A percentile compares a stretch with the other conserved stretches of the same genome.
Conservation (phyloP, 2,888 invertebrate genomes). For the Isotomurus palustris region DNA sequence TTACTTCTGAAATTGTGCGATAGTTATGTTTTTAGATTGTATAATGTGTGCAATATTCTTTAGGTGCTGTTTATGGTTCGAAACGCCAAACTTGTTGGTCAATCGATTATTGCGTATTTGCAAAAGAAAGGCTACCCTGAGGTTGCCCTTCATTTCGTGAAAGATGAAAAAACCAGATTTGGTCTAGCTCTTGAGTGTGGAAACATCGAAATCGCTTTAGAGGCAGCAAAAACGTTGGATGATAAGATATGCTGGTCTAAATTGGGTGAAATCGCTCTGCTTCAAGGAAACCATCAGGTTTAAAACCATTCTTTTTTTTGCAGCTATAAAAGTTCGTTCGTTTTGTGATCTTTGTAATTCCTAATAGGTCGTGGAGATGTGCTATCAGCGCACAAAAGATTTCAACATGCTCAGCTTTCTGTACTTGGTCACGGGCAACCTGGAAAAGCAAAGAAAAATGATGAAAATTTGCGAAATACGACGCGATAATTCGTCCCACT, state of each 20-base stretch:
- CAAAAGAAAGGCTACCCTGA: slow-evolving; percentile 99
- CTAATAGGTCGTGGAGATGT: slow-evolving; percentile 85
- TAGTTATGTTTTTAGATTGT: slow-evolving; percentile 3
- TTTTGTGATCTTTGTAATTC: no score
- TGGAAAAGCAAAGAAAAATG: slow-evolving; percentile 97
- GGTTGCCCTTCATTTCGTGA: slow-evolving; percentile 97
- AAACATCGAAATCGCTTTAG: slow-evolving; percentile 94
- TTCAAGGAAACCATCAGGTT: slow-evolving; percentile 90
- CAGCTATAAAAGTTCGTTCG: slow-evolving; percentile 5
- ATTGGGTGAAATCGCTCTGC: slow-evolving; percentile 84
- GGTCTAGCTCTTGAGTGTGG: slow-evolving; percentile 95
- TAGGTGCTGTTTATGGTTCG: slow-evolving; percentile 79
- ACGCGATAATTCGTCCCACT: slow-evolving; percentile 94
- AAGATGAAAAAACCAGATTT: slow-evolving; percentile 95
- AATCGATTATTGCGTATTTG: slow-evolving; percentile 96
- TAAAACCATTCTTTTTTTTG: slow-evolving; percentile 8
- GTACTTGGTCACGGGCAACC: slow-evolving; percentile 95
- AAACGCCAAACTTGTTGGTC: slow-evolving; percentile 92
- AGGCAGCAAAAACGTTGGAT: slow-evolving; percentile 91
- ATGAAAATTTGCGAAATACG: slow-evolving; percentile 98
- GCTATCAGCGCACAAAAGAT: slow-evolving; percentile 98
- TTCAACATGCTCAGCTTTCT: slow-evolving; percentile 97
- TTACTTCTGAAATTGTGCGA: not conserved
- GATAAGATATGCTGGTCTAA: slow-evolving; percentile 94
- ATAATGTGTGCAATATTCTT: not conserved